phyloP scores from a whole-genome alignment of 2,113 vertebrate species.

The Phrynosoma blainvillii region DNA sequence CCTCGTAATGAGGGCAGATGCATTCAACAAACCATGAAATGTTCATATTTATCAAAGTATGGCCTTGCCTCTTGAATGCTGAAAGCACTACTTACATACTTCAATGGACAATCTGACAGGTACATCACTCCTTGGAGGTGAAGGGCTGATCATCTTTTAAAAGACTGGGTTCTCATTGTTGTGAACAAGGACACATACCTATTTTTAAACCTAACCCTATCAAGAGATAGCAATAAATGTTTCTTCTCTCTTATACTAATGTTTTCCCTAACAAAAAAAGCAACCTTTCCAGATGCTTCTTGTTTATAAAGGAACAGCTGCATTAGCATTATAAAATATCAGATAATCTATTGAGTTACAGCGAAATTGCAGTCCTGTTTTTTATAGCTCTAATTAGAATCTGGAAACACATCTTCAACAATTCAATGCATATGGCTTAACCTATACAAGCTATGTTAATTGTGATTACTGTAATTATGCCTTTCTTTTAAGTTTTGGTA shows the following conservation, averaged over 20 bases:
- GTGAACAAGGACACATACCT: background rate
- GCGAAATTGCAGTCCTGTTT: constrained; percentile 39
- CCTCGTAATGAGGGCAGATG: background rate
- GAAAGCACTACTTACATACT: constrained; percentile 13
- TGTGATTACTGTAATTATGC: constrained; percentile 14
- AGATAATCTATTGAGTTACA: constrained; percentile 53
- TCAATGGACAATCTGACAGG: constrained; percentile 11
- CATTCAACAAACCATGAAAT: background rate
- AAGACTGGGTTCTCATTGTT: background rate
- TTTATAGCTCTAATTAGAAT: constrained; percentile 60
- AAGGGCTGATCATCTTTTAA: background rate
- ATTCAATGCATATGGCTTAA: constrained; percentile 45
- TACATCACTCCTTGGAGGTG: constrained; percentile 7
- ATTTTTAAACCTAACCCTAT: background rate
- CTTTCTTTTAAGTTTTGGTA: constrained; percentile 44
- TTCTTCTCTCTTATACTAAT: background rate
- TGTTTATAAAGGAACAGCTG: constrained; percentile 29
- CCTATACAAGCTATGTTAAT: constrained; percentile 4
- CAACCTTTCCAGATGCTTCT: constrained; percentile 10
- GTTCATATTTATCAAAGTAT: constrained; percentile 3
- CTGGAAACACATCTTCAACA: constrained; percentile 49
- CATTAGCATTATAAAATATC: constrained; percentile 45
- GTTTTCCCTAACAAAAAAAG: background rate
- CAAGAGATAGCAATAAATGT: background rate
- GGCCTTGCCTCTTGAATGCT: constrained; percentile 10